Base-by-base conservation (phyloP, 2,797 vertebrate species). In the Tenualosa thibaudeaui region DNA sequence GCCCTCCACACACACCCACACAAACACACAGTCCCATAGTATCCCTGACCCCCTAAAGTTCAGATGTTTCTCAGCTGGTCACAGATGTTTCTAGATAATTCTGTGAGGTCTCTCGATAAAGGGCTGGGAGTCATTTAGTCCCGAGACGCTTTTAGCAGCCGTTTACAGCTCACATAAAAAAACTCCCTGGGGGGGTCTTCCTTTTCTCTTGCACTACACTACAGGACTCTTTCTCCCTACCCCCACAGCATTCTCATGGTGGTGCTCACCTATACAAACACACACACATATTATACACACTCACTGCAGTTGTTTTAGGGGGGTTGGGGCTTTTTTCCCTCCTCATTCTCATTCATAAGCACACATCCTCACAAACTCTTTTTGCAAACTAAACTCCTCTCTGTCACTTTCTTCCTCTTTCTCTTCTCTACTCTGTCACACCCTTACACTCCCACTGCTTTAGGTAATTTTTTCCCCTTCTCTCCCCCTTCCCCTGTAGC, bases 11-110 rank as follows among this genome's bases (percentile, higher is more conserved):
- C 31, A 37, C 26, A 71, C 68, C 19, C 68, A 75, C 68, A 75
- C 68, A 43, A 31, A 75, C 68, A 75, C 68, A 43, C 37, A 75
- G 31, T 40, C 68, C 17, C 68, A 15, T 26, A 43, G 22, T 22
- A 49, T 31, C 50, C 22, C 24, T 83, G 71, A 65, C 40, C 50
- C 87, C 12, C 53, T 31, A 75, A 75, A 75, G 68, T 75, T 75
- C 68, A 75, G 31, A 75, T 19, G 68, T 17, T 75, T 75, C 68
- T 75, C 68, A 75, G 68, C 68, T 40, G 68, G 68, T 75, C 68
- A 75, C 68, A 75, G 68, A 37, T 75, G 68, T 19, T 40, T 75
- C 31, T 75, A 15, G 68, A 75, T 75, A 31, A 31, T 40, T 75
- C 68, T 5, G 17, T 40, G 37, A 43, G 68, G 65, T 31, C 31